Conservation (phyloP, 2,797 vertebrate genomes). For the Arnoldichthys spilopterus region DNA sequence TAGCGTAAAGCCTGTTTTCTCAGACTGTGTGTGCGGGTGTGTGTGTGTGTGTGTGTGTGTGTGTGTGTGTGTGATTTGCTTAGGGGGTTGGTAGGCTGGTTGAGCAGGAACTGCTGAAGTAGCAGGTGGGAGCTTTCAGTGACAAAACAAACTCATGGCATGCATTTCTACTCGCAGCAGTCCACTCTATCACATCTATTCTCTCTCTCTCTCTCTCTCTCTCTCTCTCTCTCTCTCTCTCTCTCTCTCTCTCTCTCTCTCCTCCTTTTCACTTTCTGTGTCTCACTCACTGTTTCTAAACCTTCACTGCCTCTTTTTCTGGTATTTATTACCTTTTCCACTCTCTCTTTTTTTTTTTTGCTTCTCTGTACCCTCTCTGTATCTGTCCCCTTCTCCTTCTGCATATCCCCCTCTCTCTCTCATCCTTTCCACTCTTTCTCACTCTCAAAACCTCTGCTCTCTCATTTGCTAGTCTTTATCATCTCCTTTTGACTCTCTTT, state of each 20-base stretch:
- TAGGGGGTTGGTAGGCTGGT: conserved; percentile 52
- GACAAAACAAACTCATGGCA: conserved; percentile 55
- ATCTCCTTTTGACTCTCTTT: conserved; percentile 10
- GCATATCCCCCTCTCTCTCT: conserved; percentile 16
- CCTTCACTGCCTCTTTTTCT: not conserved
- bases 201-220: conserved; percentile 18
- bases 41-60: conserved; percentile 39
- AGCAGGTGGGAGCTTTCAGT: conserved; percentile 57
- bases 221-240: conserved; percentile 1
- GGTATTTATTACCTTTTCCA: not conserved
- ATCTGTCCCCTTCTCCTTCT: conserved; percentile 8
- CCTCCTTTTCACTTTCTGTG: not conserved
- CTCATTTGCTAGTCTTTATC: conserved; percentile 22
- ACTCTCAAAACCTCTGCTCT: conserved; percentile 6
- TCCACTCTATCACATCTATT: conserved; percentile 36
- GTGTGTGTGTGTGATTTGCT: conserved; percentile 39
- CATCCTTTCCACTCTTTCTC: conserved; percentile 24
- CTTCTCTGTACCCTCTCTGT: not conserved
- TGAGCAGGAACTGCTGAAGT: conserved; percentile 57
- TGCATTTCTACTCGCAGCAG: conserved; percentile 48
- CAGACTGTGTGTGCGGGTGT: conserved; percentile 38
- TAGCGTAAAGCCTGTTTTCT: conserved; percentile 59
- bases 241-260: conserved; percentile 5
- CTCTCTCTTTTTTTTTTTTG: conserved; percentile 17
- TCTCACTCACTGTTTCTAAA: conserved; percentile 1